A percentile compares a stretch with the other conserved stretches of the same genome.
These are phyloP conservation scores for Drosophila aff. DNA, from an alignment of 1,140 invertebrate species.

Conservation along the genomic window DNA sequence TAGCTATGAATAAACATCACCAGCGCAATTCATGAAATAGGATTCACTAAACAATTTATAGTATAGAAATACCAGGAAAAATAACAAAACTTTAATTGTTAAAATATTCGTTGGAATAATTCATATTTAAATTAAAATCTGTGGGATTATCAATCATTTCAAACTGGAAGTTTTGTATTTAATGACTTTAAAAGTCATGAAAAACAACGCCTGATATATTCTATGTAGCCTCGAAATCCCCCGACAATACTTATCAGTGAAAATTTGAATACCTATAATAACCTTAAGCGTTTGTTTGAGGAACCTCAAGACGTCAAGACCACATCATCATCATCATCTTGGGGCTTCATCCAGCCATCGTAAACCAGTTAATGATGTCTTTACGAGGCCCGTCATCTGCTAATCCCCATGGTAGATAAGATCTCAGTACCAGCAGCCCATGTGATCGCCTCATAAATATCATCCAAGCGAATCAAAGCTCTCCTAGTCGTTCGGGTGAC, in stretches of 20 bases:
- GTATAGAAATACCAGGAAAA: slow-evolving; percentile 12
- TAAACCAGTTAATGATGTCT: slow-evolving; percentile 70
- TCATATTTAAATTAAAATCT: neutral
- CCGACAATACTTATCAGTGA: slow-evolving; percentile 6
- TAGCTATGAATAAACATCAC: slow-evolving; percentile 16
- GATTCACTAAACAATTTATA: neutral
- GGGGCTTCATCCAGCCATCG: slow-evolving; percentile 22
- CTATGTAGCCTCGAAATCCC: slow-evolving; percentile 9
- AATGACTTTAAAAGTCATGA: neutral
- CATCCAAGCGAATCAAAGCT: slow-evolving; percentile 22
- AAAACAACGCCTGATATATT: neutral
- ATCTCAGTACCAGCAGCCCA: slow-evolving; percentile 12
- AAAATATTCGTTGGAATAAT: neutral
- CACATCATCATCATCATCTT: slow-evolving; percentile 16
- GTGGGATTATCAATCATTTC: slow-evolving; percentile 8
- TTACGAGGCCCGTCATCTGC: slow-evolving; percentile 41
- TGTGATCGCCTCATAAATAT: slow-evolving; percentile 48
- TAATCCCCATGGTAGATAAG: slow-evolving; percentile 15
- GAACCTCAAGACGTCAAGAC: slow-evolving; percentile 33
- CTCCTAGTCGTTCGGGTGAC: slow-evolving; percentile 12
- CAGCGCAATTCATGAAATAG: slow-evolving; percentile 13
- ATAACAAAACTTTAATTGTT: neutral
- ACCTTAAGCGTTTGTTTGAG: slow-evolving; percentile 13
- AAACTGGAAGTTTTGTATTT: neutral
- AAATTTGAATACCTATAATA: slow-evolving; percentile 13